Conservation (phyloP, 2,113 vertebrate genomes). For the Oreochromis tanganicae region DNA sequence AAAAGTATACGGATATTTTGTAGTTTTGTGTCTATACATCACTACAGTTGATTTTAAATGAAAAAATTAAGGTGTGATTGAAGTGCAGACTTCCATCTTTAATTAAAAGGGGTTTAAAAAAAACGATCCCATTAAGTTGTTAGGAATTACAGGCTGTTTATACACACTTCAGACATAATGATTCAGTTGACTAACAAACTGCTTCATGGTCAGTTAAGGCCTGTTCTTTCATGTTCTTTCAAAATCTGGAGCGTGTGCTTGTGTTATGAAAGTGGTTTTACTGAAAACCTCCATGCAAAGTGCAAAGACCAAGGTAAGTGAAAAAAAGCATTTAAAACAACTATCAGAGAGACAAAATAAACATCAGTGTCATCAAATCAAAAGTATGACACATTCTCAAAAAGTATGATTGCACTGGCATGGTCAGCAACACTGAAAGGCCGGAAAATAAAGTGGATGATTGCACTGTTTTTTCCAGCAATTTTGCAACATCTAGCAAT, state of each 20-base stretch:
- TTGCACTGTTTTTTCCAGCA: too few relatives aligned
- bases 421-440: too few relatives aligned
- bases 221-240: neutral
- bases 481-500: too few relatives aligned
- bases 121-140: neutral
- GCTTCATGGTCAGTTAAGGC: neutral
- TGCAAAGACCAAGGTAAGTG: neutral
- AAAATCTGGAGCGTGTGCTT: neutral
- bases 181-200: neutral
- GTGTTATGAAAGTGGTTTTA: neutral
- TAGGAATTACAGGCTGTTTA: neutral
- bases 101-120: neutral
- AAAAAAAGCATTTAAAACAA: neutral
- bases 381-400: neutral
- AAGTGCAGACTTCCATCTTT: neutral
- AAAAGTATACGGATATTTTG: neutral
- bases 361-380: neutral
- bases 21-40: neutral
- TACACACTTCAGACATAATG: neutral
- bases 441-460: too few relatives aligned
- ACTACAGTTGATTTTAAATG: neutral
- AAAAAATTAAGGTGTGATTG: neutral
- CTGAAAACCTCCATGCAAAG: neutral
- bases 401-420: neutral
- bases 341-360: neutral